Evolutionary conservation across 2,888 invertebrate genomes (phyloP).

Genomic region (Oligia fasciuncula): DNA sequence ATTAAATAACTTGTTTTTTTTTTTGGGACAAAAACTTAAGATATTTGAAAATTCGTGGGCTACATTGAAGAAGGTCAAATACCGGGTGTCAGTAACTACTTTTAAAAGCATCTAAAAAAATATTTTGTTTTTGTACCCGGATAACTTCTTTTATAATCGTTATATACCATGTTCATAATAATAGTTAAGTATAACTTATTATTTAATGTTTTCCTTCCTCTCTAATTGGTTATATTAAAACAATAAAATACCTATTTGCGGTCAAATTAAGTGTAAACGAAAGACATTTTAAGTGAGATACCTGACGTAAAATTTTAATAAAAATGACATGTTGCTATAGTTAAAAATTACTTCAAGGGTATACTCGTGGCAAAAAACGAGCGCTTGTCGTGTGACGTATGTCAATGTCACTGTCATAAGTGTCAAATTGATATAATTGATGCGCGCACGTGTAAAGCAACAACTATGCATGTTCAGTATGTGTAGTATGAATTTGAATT

Average conservation of each 20-base stretch:
- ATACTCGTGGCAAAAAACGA: no score
- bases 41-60: no score
- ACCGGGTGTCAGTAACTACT: no score
- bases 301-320: conserved; percentile 4
- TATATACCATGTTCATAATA: not conserved
- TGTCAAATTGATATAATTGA: not conserved
- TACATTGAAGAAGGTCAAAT: no score
- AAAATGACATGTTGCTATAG: conserved; percentile 34
- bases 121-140: not conserved
- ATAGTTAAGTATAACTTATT: not conserved
- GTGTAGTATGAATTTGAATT: not conserved
- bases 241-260: conserved; percentile 5
- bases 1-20: no score
- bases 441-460: not conserved
- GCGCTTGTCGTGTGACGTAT: not conserved
- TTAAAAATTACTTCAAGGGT: conserved; percentile 17
- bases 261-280: conserved; percentile 46
- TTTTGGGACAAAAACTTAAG: no score
- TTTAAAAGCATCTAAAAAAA: no score
- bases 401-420: not conserved
- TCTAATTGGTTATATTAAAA: not conserved
- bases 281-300: conserved; percentile 6
- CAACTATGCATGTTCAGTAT: not conserved
- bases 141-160: not conserved
- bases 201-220: not conserved